Base-by-base conservation (phyloP, 2,888 invertebrate genomes). In the Acleris emargana region DNA sequence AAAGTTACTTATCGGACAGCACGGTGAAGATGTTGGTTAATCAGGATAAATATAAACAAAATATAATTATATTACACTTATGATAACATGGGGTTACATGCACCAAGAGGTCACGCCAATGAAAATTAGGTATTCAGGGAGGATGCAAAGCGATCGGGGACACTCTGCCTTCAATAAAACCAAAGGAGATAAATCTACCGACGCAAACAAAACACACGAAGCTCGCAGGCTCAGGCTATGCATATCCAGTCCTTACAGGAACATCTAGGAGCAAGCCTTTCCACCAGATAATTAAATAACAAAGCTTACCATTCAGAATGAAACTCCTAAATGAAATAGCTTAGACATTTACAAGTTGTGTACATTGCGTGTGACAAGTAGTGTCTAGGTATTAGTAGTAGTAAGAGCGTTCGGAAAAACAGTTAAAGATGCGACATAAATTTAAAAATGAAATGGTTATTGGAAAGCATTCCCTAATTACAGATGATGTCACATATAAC, bases 31-130 rank as follows among this genome's bases (percentile, higher is more conserved):
- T 38, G 71, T 78, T 76, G 68, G 79, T 71, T 58, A 79, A 13
- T 38, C 13, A 4, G 13, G 11, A 38, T 38, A 38, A 38, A 71
- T 67, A 72, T 64, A 72, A 76, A 71, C 74, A 75, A 71, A 72
- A 81, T 16, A 32, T 42, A 53, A 18, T 79, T 77, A 79, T 78
- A 77, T 76, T 77, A 75, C 75, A 84, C 79, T 81, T 85, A 85
- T 87, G 84, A 82, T 74, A 76, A 80, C 87, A 85, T 79, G 78
- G 86, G 87, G 82, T 75, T 82, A 78, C 93, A 93, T 93, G 93
- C 93, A 88, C 93, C 93, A 92, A 93, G 93, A 93, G 84, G 93
- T 91, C 93, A 93, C 93, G 93, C 93, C 93, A 93, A 90, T 85
- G 84, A 87, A 87, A 87, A 79, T 83, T 79, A 84, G 84, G 79